Evolutionary conservation across 2,888 invertebrate species (phyloP).

Genomic region (Chirona hameri): DNA sequence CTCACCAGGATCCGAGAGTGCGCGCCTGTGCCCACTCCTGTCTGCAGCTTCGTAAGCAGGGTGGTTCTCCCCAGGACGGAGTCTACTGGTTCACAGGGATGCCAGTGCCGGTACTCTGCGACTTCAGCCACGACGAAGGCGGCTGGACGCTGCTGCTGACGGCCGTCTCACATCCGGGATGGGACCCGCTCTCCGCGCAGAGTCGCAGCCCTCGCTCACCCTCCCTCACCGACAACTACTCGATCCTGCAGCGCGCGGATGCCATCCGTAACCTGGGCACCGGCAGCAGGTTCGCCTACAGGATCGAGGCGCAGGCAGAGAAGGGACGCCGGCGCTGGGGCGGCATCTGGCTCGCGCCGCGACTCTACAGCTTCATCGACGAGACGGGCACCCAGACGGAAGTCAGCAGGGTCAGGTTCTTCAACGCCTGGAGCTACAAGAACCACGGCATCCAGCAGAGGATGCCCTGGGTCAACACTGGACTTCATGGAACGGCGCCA

Average conservation of each 20-base stretch:
- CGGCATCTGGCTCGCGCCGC: conserved; percentile 5
- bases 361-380: not conserved
- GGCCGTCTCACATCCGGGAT: too few relatives aligned
- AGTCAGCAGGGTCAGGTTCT: not conserved
- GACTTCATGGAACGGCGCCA: too few relatives aligned
- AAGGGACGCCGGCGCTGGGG: conserved; percentile 1
- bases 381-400: not conserved
- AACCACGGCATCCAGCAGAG: not conserved
- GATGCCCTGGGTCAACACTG: not conserved
- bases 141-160: too few relatives aligned
- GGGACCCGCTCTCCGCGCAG: too few relatives aligned
- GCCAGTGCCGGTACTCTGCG: not conserved
- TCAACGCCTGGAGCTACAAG: not conserved
- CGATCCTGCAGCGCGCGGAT: too few relatives aligned
- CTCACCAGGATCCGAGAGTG: not conserved
- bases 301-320: not conserved
- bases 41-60: not conserved
- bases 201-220: too few relatives aligned
- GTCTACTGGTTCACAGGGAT: not conserved
- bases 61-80: not conserved
- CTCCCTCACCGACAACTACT: too few relatives aligned
- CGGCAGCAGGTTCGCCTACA: not conserved
- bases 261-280: not conserved
- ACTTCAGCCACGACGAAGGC: not conserved
- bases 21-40: not conserved